Evolutionary conservation across 2,113 vertebrate genomes (phyloP).

Genomic region (Solea solea): DNA sequence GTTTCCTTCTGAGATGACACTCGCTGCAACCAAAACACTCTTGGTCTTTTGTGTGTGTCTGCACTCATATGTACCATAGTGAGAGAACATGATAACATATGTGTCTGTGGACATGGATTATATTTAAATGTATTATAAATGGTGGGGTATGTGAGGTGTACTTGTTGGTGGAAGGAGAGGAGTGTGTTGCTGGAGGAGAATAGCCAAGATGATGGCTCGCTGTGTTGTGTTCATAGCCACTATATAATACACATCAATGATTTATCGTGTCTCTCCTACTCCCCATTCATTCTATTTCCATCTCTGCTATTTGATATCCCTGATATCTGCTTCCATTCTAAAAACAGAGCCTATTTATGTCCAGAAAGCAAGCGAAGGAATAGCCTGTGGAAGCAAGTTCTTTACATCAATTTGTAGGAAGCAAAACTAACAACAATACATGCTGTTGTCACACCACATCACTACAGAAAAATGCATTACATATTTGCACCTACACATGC

Average conservation of each 20-base stretch:
- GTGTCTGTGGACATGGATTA: conserved; percentile 17
- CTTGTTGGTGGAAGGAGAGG: conserved; percentile 50
- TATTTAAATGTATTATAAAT: conserved; percentile 37
- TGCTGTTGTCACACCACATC: conserved; percentile 7
- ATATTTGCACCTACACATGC: conserved; percentile 28
- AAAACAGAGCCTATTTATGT: conserved; percentile 49
- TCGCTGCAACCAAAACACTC: conserved; percentile 9
- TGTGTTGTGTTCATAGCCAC: conserved; percentile 61
- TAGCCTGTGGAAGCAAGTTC: conserved; percentile 48
- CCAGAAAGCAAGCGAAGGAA: conserved; percentile 41
- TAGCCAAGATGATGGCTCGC: conserved; percentile 51
- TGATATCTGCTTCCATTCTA: conserved; percentile 54
- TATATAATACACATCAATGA: conserved; percentile 76
- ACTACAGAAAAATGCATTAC: conserved; percentile 47
- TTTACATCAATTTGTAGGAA: conserved; percentile 46
- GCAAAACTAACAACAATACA: conserved; percentile 10
- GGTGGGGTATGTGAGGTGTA: conserved; percentile 24
- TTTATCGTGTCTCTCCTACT: conserved; percentile 51
- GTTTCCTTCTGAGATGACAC: conserved; percentile 11
- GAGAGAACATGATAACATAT: conserved; percentile 16
- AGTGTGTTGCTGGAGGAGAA: conserved; percentile 60
- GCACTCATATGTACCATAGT: background rate
- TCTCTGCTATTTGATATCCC: conserved; percentile 75
- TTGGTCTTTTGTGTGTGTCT: conserved; percentile 15
- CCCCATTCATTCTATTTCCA: conserved; percentile 75